phyloP scores from a whole-genome alignment of 30 jellyfish, hydroid and myxozoan genomes.

The Cassiopea andromeda region DNA sequence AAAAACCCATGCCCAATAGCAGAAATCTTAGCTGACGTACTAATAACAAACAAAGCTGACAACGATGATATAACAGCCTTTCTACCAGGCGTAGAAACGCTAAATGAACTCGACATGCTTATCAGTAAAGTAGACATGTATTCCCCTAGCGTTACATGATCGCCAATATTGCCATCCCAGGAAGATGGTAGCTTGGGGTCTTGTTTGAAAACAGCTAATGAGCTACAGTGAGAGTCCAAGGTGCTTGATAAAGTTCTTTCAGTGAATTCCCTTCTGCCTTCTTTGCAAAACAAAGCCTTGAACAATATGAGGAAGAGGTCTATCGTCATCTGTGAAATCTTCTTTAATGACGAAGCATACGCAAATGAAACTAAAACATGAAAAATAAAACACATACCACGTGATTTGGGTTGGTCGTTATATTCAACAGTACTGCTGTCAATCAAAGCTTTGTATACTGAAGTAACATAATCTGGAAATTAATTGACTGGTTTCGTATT shows the following conservation, averaged over 20 bases:
- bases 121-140: slow-evolving; percentile 26
- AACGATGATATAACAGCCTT: slow-evolving; percentile 35
- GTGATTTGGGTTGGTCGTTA: too few relatives aligned
- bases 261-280: slow-evolving; percentile 13
- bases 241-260: neutral
- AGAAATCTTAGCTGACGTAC: slow-evolving; percentile 29
- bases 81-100: slow-evolving; percentile 13
- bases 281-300: slow-evolving; percentile 36
- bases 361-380: neutral
- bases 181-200: neutral
- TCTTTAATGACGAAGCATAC: neutral
- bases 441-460: too few relatives aligned
- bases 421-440: too few relatives aligned
- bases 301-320: slow-evolving; percentile 25
- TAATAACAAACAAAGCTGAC: slow-evolving; percentile 51
- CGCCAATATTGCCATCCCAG: neutral
- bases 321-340: neutral
- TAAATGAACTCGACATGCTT: neutral
- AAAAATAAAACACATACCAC: neutral
- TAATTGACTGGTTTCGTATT: neutral
- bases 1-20: slow-evolving; percentile 76
- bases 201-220: neutral
- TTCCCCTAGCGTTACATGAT: slow-evolving; percentile 27
- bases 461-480: too few relatives aligned
- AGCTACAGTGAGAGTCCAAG: slow-evolving; percentile 24